Evolutionary conservation across 2,113 vertebrate species (phyloP).

Genomic region (Morone saxatilis): DNA sequence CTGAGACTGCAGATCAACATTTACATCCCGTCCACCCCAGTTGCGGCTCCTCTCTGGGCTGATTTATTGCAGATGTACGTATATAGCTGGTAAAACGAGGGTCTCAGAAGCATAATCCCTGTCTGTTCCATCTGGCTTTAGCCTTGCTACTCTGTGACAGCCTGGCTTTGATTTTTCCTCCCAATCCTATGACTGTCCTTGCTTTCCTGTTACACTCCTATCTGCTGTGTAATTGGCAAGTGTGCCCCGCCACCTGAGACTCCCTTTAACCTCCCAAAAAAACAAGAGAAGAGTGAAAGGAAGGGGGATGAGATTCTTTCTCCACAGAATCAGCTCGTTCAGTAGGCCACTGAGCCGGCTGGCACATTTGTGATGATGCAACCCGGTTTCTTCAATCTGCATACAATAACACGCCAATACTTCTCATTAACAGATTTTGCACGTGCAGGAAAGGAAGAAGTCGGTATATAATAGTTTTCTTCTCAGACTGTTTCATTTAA

Average conservation of each 20-base stretch:
- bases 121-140: conserved; percentile 40
- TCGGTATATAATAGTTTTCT: too few species aligned
- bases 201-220: conserved; percentile 70
- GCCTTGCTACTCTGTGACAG: conserved; percentile 43
- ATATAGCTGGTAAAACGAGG: background rate
- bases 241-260: conserved; percentile 81
- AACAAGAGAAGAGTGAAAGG: conserved; percentile 34
- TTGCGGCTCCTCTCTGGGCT: background rate
- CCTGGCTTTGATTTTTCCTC: conserved; percentile 57
- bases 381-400: too few species aligned
- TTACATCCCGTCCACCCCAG: background rate
- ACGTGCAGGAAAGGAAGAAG: too few species aligned
- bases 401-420: too few species aligned
- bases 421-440: too few species aligned
- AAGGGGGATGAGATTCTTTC: conserved; percentile 52
- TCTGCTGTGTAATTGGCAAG: conserved; percentile 80
- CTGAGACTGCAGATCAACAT: background rate
- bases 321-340: conserved; percentile 44
- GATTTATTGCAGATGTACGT: conserved; percentile 19
- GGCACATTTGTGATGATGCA: conserved; percentile 8
- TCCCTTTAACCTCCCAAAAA: conserved; percentile 62
- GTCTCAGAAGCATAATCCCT: conserved; percentile 35
- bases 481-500: too few species aligned
- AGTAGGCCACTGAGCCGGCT: conserved; percentile 52
- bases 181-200: conserved; percentile 42